Evolutionary conservation across 2,888 invertebrate genomes (phyloP), one percentile per base, ranked within the genome.

Genomic region (Ochropacha duplaris): DNA sequence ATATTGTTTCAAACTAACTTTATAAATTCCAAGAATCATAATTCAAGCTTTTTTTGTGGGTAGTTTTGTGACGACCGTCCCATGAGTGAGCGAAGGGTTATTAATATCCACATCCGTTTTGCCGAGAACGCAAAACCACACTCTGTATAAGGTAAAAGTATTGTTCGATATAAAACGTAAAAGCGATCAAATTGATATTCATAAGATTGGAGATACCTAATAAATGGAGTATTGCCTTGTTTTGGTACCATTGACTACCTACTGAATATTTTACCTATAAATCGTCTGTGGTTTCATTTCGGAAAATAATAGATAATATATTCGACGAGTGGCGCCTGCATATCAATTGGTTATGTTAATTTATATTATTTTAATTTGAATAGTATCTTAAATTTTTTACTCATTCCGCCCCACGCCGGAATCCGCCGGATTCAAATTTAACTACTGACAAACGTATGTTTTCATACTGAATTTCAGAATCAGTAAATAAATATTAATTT

Each of bases 251-350:
- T 44, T 39, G 24, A 70, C 68, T 68, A 76, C 66, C 72, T 66
- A 72, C 54, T 62, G 72, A 67, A 70, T 77, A 69, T 66, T 59
- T 71, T 63, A 58, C 28, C 61, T 59, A 79, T 79, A 79, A 81
- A 83, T 80, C 76, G 81, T 78, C 78, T 76, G 71, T 64, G 66
- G 65, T 68, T 71, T 74, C 75, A 71, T 73, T 69, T 75, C 62
- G 56, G 61, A 60, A 73, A 70, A 71, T 71, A 77, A 76, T 74
- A n/a, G n/a, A n/a, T n/a, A 73, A 71, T 65, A 66, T 70, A 61
- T 60, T 61, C 71, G 71, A 70, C 71, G 64, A 62, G 75, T 80
- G 84, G 84, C 84, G 84, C 84, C 84, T 81, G 76, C 75, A 75
- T 79, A 72, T 77, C 71, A 74, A 76, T 74, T 62, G 62, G 57